phyloP scores from a whole-genome alignment of 1,140 invertebrate genomes.

The Drosophila persimilis region DNA sequence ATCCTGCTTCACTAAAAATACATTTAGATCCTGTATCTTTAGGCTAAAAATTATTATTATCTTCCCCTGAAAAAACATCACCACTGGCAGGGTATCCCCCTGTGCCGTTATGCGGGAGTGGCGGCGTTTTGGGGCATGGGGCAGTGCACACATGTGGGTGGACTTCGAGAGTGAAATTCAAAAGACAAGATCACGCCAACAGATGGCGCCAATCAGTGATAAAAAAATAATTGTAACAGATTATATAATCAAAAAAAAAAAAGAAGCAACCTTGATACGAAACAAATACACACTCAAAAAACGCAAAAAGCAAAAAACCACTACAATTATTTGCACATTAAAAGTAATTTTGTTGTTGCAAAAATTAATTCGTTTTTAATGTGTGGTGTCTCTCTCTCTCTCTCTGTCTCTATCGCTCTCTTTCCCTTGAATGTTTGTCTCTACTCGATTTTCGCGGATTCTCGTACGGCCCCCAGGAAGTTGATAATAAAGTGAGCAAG shows the following conservation, averaged over 20 bases:
- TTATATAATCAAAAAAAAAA: constrained; percentile 32
- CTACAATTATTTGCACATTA: constrained; percentile 43
- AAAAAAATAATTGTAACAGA: constrained; percentile 4
- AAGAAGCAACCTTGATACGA: constrained; percentile 16
- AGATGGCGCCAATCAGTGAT: too few relatives aligned
- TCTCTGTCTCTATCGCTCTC: not conserved
- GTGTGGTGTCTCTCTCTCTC: not conserved
- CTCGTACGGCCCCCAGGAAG: constrained; percentile 24
- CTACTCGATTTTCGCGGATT: constrained; percentile 9
- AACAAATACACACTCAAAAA: constrained; percentile 2
- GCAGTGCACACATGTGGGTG: too few relatives aligned
- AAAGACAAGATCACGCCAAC: too few relatives aligned
- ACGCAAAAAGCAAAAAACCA: not conserved
- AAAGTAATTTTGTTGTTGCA: constrained; percentile 21
- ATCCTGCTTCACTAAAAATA: too few relatives aligned
- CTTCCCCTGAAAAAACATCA: too few relatives aligned
- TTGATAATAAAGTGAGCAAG: constrained; percentile 25
- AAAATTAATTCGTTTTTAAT: constrained; percentile 46
- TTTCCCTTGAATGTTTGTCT: constrained; percentile 9
- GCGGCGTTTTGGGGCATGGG: too few relatives aligned
- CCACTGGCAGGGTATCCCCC: too few relatives aligned
- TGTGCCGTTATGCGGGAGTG: too few relatives aligned
- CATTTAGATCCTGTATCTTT: too few relatives aligned
- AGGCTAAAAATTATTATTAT: too few relatives aligned
- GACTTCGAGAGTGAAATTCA: too few relatives aligned